Evolutionary conservation across 2,113 vertebrate genomes (phyloP).

Genomic region (Hyperopisus bebe): DNA sequence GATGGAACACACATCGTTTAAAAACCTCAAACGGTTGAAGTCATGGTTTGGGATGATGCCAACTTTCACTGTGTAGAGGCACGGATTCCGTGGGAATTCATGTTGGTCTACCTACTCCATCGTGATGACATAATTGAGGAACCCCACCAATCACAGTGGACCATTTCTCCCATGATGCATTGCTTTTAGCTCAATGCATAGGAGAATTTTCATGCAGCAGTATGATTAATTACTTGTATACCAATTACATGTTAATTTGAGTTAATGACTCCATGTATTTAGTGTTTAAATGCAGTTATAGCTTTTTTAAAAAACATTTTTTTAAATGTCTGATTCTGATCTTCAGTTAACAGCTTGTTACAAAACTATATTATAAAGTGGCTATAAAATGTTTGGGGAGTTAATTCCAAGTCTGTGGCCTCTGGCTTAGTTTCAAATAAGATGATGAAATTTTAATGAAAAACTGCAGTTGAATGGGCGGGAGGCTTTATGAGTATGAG

Average conservation of each 20-base stretch:
- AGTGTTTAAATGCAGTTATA: too few relatives aligned
- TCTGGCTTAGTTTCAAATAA: not conserved
- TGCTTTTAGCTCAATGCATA: not conserved
- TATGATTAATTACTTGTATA: not conserved
- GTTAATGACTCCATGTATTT: not conserved
- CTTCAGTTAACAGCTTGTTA: not conserved
- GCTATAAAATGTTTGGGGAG: not conserved
- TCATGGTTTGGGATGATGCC: not conserved
- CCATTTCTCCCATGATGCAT: not conserved
- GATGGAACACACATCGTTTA: not conserved
- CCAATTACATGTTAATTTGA: not conserved
- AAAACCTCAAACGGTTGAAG: not conserved
- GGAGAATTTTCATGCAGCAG: not conserved
- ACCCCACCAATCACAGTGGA: not conserved
- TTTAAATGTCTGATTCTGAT: not conserved
- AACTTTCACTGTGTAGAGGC: not conserved
- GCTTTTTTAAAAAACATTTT: not conserved
- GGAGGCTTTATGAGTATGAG: not conserved
- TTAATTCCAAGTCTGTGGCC: not conserved
- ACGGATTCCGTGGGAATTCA: not conserved
- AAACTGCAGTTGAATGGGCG: not conserved
- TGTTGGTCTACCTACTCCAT: not conserved
- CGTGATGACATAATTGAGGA: not conserved
- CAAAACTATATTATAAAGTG: not conserved
- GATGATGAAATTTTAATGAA: constrained; percentile 2